These are phyloP conservation scores for Silurus aristotelis DNA, from an alignment of 2,797 vertebrate species.

Conservation along the genomic window DNA sequence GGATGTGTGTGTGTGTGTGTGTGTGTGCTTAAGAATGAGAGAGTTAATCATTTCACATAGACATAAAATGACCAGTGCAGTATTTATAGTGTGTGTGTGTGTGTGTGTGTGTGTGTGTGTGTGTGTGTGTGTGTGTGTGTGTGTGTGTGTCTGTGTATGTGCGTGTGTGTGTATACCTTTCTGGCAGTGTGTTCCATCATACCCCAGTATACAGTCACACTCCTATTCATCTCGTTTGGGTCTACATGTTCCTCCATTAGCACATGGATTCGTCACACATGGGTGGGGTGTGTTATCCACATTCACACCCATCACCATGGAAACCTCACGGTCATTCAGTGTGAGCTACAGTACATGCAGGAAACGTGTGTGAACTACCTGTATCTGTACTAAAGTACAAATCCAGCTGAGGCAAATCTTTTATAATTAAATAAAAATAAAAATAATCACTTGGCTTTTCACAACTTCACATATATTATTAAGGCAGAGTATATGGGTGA, in stretches of 20 bases:
- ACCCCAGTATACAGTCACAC: slow-evolving; percentile 94
- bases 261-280: slow-evolving; percentile 84
- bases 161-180: slow-evolving; percentile 80
- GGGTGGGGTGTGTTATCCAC: slow-evolving; percentile 85
- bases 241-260: slow-evolving; percentile 87
- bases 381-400: no score
- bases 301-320: slow-evolving; percentile 84
- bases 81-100: neutral
- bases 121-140: neutral
- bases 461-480: no score
- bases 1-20: no score
- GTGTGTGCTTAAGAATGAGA: no score
- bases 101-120: neutral
- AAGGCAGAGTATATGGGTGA: no score
- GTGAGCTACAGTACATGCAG: slow-evolving; percentile 70
- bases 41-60: neutral
- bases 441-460: no score
- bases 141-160: slow-evolving; percentile 1
- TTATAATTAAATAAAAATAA: no score
- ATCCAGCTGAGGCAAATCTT: no score
- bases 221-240: slow-evolving; percentile 90
- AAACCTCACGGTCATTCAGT: slow-evolving; percentile 86
- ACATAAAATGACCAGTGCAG: neutral
- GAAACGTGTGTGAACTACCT: neutral
- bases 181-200: slow-evolving; percentile 89